Percentiles rank a stretch among this genome's conserved stretches.
Conservation (phyloP, 2,113 vertebrate species). For the Oryzias woworae region DNA sequence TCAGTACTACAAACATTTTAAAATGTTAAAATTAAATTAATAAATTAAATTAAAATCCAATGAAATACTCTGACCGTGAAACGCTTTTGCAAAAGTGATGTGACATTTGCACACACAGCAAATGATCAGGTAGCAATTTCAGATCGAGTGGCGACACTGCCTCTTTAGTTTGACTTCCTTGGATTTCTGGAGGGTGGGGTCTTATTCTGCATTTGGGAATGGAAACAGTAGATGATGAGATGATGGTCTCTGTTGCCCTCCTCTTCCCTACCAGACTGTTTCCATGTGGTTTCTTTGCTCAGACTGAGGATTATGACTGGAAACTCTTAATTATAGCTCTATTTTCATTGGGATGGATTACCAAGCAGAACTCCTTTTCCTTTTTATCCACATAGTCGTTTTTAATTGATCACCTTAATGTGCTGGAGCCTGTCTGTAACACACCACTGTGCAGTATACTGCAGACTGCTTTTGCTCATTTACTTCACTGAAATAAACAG, state of each 20-base stretch:
- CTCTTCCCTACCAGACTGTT: background rate
- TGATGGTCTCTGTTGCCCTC: background rate
- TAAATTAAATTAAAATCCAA: no score
- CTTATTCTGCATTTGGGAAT: background rate
- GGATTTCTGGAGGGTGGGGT: conserved; percentile 28
- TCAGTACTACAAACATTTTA: no score
- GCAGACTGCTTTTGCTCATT: background rate
- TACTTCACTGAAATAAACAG: background rate
- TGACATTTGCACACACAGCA: no score
- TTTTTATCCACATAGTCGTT: background rate
- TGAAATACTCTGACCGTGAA: no score
- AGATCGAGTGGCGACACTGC: background rate
- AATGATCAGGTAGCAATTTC: no score
- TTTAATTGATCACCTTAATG: background rate
- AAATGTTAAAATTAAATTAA: no score
- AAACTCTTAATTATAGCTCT: background rate
- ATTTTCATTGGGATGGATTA: background rate
- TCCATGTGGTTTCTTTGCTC: background rate
- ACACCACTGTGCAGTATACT: accelerated
- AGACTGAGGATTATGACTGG: background rate
- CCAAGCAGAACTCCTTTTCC: background rate
- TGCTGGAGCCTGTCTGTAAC: background rate
- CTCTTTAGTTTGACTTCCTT: conserved; percentile 10
- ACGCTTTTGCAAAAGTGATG: no score
- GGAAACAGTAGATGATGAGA: conserved; percentile 36